Base-by-base conservation (phyloP, 2,113 vertebrate genomes). In the Aegotheles bennettii region DNA sequence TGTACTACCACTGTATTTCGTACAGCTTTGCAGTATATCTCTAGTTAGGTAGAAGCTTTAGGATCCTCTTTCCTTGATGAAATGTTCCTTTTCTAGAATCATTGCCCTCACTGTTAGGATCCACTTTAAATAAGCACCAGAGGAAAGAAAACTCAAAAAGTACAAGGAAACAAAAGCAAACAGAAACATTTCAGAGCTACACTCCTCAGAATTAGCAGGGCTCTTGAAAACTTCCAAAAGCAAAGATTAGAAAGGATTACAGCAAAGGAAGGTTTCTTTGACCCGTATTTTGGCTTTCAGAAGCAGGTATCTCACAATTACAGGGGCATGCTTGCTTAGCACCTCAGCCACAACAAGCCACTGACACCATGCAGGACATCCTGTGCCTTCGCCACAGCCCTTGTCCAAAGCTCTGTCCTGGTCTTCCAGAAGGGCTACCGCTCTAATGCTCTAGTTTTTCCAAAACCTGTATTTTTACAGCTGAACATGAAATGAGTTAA, bases 401-500 rank as follows among this genome's bases (percentile, higher is more conserved):
- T 57, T 0, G 0, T 21, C 57, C 65, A 43, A 50, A 87, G 35
- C 78, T 57, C 77, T 24, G 29, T 38, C 56, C 88, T 36, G 54
- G 28, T 23, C 82, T n/a, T 35, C 63, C 70, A 29, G 38, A 9
- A 90, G 67, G 31, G 36, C 48, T 43, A 70, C 3, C 3, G 57
- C n/a, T 36, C 47, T 65, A 84, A 83, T 28, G 42, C 85, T 68
- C 84, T 59, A 11, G 24, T 63, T 93, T 80, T 87, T 47, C 50
- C 48, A 89, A 77, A 79, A 83, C 59, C 42, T 59, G n/a, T 38
- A 70, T 94, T 90, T 86, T 73, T 90, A 69, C 26, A 80, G 71
- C 16, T 86, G 92, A 94, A 90, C 18, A 17, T 17, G 33, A 94
- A 87, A 94, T 59, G 47, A 92, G 74, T 64, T 91, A 71, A 92